Evolutionary conservation across 2,797 vertebrate species (phyloP), one percentile per base, ranked within the genome.

Genomic region (Channallabes apus): DNA sequence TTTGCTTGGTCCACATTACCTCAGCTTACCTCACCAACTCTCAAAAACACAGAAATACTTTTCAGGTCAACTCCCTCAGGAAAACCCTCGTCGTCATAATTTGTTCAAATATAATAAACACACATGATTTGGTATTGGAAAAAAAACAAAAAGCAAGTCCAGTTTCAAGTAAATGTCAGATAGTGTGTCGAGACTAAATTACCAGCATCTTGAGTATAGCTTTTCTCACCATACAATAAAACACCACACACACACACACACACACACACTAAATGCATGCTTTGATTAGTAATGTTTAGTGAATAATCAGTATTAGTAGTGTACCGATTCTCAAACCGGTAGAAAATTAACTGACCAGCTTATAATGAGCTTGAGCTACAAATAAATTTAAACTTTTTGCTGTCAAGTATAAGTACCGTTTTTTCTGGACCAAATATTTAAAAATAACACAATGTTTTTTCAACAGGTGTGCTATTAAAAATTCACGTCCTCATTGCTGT

Each of bases 81-180:
- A 81, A 67, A 56, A 81, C 38, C 79, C 5, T 67, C 27, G 18
- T 67, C 46, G 32, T 54, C 11, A 32, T n/a, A 4, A 27, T 46
- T 29, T 0, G 1, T 51, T 80, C 29, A 51, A 80, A 15, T 65
- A 29, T 54, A 80, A 32, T 67, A n/a, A 62, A 35, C 56, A 38
- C 15, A 61, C 11, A 1, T 22, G 27, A 59, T 22, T 59, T 76
- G 20, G 18, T 61, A 61, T 58, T 1, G 5, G 38, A 12, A 24
- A 35, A 62, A 46, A 46, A 41, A 41, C 38, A 0, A n/a, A 65
- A 38, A 64, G n/a, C 5, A 0, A 80, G 17, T 29, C 15, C 38
- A 64, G 61, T 29, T 65, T 80, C 79, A 80, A 80, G 79, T 80
- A 67, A 80, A 65, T 29, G 58, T 80, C 41, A 54, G 61, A 2